These are phyloP conservation scores for Callyntrura sp. DNA, from an alignment of 2,888 invertebrate species.

Conservation along the genomic window DNA sequence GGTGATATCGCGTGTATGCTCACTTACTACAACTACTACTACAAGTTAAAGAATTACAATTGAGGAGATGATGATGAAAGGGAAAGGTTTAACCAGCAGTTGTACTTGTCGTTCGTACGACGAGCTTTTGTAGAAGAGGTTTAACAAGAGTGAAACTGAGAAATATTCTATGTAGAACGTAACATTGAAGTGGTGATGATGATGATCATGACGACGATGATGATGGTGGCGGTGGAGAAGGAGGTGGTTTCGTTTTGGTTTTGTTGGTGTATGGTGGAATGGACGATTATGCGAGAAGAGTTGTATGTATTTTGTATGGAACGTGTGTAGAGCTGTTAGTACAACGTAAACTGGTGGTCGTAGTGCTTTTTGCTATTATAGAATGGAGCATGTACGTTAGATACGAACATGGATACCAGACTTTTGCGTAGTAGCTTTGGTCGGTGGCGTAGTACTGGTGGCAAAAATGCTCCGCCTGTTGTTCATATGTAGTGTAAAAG, in stretches of 20 bases:
- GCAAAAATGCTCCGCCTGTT: conserved; percentile 25
- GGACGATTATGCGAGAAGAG: conserved; percentile 32
- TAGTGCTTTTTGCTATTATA: not conserved
- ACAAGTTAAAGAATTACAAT: not conserved
- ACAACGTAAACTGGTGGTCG: not conserved
- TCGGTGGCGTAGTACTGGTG: conserved; percentile 14
- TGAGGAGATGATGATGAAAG: conserved; percentile 61
- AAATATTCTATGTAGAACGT: conserved; percentile 21
- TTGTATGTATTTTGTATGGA: not conserved
- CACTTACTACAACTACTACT: too few species aligned
- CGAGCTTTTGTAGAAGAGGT: not conserved
- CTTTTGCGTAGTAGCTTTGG: conserved; percentile 7
- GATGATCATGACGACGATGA: too few species aligned
- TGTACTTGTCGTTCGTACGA: not conserved
- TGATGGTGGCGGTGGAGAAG: conserved; percentile 24
- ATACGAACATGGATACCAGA: conserved; percentile 17
- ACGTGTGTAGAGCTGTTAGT: too few species aligned
- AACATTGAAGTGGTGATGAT: conserved; percentile 33
- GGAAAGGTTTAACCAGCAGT: conserved; percentile 68
- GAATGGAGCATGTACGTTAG: conserved; percentile 17
- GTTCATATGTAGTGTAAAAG: not conserved
- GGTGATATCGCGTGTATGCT: not conserved
- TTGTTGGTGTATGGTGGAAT: conserved; percentile 51
- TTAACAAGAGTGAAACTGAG: conserved; percentile 5
- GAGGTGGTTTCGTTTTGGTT: conserved; percentile 44